Base-by-base conservation (phyloP, 2,113 vertebrate genomes). In the Pao palembangensis region DNA sequence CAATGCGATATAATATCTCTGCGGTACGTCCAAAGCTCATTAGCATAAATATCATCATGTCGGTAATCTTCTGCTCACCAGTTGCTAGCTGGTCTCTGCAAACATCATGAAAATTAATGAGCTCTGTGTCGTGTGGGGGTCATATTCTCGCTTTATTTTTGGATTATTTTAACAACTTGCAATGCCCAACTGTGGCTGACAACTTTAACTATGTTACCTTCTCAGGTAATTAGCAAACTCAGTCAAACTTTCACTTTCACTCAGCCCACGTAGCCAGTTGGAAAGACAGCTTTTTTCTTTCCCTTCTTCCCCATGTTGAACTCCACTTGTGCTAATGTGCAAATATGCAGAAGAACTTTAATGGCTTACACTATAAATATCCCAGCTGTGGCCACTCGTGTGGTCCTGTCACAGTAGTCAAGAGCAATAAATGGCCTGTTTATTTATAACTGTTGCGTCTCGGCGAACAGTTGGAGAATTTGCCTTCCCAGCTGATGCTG, bases 311-410 rank as follows among this genome's bases (percentile, higher is more conserved):
- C 34, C 34, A 38, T 38, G 8, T 10, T 38, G 34, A 38, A 12
- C 34, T 38, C 17, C 5, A 20, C 15, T 17, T 47, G 2, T 17
- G 47, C 17, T 18, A 19, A n/a, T 19, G 47, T 20, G n/a, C 8
- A 49, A 49, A 49, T 49, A 49, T 49, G 51, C 64, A 58, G 31
- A 64, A 20, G 20, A 51, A 16, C 59, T 47, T 23, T 19, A 66
- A 73, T 65, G 55, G 54, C 64, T 70, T 80, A 67, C 34, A 34
- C 63, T 57, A 67, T 71, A 68, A 84, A 70, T 70, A 64, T 52
- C 65, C 62, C 67, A 57, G 75, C 61, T 71, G 72, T 61, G 80
- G 81, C 81, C 69, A 82, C 49, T 67, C 55, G 61, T 73, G 78
- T 83, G 71, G 79, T 82, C 73, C 59, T 62, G 64, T 67, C 72